Evolutionary conservation across 1,140 invertebrate species (phyloP).

Genomic region (Anagrus nilaparvatae): DNA sequence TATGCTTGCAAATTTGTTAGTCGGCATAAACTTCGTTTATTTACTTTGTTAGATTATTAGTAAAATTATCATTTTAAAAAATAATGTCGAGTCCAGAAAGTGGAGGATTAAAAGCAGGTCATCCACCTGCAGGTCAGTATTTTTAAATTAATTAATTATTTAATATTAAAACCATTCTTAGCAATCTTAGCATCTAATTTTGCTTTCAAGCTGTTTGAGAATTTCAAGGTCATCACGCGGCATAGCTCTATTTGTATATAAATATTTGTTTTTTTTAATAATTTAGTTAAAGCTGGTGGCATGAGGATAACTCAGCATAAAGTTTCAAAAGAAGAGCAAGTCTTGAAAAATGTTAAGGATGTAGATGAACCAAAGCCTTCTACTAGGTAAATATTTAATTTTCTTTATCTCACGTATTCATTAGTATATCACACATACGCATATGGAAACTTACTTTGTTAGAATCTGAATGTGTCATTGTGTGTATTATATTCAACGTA

Average conservation of each 20-base stretch:
- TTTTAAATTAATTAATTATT: conserved; percentile 12
- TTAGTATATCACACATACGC: too few relatives aligned
- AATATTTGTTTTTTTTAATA: conserved; percentile 15
- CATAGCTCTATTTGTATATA: conserved; percentile 3
- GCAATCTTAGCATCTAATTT: too few relatives aligned
- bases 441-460: neutral
- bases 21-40: too few relatives aligned
- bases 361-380: conserved; percentile 35
- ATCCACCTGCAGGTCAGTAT: conserved; percentile 71
- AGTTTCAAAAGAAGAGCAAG: conserved; percentile 50
- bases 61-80: too few relatives aligned
- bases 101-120: conserved; percentile 63
- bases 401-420: neutral
- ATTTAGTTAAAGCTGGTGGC: conserved; percentile 77
- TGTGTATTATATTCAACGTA: too few relatives aligned
- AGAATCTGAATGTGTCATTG: too few relatives aligned
- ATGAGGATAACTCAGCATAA: conserved; percentile 89
- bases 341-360: conserved; percentile 41
- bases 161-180: neutral
- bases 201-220: too few relatives aligned
- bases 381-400: conserved; percentile 25
- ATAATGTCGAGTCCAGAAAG: conserved; percentile 49
- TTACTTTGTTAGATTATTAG: too few relatives aligned
- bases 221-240: conserved; percentile 18
- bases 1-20: too few relatives aligned